These are phyloP conservation scores for Lingula anatina DNA, from an alignment of 2,888 invertebrate species.

Conservation along the genomic window DNA sequence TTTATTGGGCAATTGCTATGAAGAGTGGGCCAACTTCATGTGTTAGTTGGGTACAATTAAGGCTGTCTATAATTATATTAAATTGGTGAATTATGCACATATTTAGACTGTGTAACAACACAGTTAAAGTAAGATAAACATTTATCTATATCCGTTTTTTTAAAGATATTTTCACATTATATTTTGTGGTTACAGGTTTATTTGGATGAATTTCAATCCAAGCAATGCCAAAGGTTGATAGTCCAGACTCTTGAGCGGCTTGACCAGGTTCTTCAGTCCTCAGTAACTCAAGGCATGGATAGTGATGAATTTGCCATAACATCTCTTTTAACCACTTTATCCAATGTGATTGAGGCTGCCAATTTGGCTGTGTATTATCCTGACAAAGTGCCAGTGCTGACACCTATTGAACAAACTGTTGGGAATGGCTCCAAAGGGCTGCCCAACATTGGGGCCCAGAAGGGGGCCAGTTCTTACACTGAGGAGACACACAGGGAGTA, in stretches of 20 bases:
- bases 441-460: not conserved
- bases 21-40: too few species aligned
- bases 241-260: slow-evolving; percentile 16
- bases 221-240: slow-evolving; percentile 15
- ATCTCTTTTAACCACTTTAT: slow-evolving; percentile 15
- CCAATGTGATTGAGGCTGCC: slow-evolving; percentile 19
- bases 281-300: slow-evolving; percentile 17
- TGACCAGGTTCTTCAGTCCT: slow-evolving; percentile 10
- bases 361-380: slow-evolving; percentile 13
- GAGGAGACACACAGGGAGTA: slow-evolving; percentile 11
- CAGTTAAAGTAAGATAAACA: too few species aligned
- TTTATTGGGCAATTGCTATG: too few species aligned
- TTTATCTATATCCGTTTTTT: too few species aligned
- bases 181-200: slow-evolving; percentile 27
- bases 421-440: not conserved
- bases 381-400: too few species aligned
- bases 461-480: too few species aligned
- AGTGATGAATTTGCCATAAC: slow-evolving; percentile 16
- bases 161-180: too few species aligned
- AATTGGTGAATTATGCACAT: too few species aligned
- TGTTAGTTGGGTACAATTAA: too few species aligned
- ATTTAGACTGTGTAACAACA: too few species aligned
- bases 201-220: slow-evolving; percentile 19
- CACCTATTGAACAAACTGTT: too few species aligned
- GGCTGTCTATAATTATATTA: too few species aligned